Base-by-base conservation (phyloP, 2,113 vertebrate genomes). In the Cheilinus undulatus region DNA sequence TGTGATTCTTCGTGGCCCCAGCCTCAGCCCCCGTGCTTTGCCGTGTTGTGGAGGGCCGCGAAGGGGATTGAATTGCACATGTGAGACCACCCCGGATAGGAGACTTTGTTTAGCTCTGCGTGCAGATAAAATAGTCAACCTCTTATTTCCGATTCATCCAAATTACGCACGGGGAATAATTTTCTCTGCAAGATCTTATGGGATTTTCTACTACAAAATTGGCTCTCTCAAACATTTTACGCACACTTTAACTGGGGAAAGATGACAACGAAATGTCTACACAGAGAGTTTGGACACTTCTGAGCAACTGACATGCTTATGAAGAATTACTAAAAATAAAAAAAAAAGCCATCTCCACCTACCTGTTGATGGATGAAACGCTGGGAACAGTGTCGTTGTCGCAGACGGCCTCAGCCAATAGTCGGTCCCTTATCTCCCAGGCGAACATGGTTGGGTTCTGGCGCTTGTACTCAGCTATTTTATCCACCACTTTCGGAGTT, bases 381-480 rank as follows among this genome's bases (percentile, higher is more conserved):
- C 97, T 99, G 83, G 97, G 97, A 27, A 99, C 97, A 0, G 96
- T 98, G 92, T 99, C 97, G 51, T 99, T 99, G 94, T 99, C 97
- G 72, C 97, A 99, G 61, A 99, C 96, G 66, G 94, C 97, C 74
- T 99, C 97, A 2, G 97, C 97, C 89, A 99, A 81, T 53, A 99
- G 95, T 87, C 97, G 93, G 93, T 99, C 97, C 15, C 97, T 92
- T 76, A 99, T 99, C 92, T 99, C 97, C 97, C 97, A 99, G n/a
- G 97, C 97, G 62, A 99, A 99, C 97, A 99, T 99, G 6, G 97
- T 99, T 4, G 97, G 97, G 81, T 99, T 99, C 89, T 99, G 97
- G 32, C 97, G 93, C 89, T 99, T 99, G 91, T 99, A 99, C 23
- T 98, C 97, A 61, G 97, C 96, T 70, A 99, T 99, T 94, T 99